Base-by-base conservation (phyloP, 2,888 invertebrate genomes). In the Tholera decimalis region DNA sequence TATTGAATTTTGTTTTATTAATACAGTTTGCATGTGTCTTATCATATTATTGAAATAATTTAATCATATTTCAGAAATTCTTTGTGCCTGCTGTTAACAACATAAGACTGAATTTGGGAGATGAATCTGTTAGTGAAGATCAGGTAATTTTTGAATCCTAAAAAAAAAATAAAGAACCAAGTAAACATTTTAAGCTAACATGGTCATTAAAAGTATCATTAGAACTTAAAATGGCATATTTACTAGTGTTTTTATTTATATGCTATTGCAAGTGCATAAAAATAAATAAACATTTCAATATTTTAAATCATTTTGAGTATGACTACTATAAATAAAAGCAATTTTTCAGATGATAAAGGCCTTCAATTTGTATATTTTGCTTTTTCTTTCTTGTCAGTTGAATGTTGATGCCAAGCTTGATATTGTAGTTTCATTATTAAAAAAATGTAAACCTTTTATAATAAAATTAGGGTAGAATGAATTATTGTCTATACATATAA, bases 71-170 rank as follows among this genome's bases (percentile, higher is more conserved):
- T 57, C 93, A 98, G 97, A 97, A 97, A 94, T 98, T 97, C 91
- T 98, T 98, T 93, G 97, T 97, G 84, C 97, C 98, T 73, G 98
- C 97, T 67, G 96, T 98, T 39, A 96, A 97, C 77, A 98, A 98
- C 86, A 97, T 98, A 80, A 96, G 97, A 84, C 94, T 96, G 77
- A 98, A 98, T 91, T 95, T 97, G 84, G 98, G 98, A 5, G 96
- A 96, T 84, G 97, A 97, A 84, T 97, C 97, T 84, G 97, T 98
- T 11, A 97, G 96, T 77, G 97, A 98, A 88, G 97, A 98, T 87
- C 97, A 97, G 91, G 96, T 18, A 0, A 15, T 6, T 20, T 55
- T 30, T 35, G 5, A 11, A 18, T 22, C 22, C 1, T 0, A 0
- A 30, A 18, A 6, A 4, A 51, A 6, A 0, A 11, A 13, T 22